Percentiles rank a stretch among this genome's conserved stretches.
phyloP scores from a whole-genome alignment of 1,140 invertebrate species.

The Drosophila bocqueti region DNA sequence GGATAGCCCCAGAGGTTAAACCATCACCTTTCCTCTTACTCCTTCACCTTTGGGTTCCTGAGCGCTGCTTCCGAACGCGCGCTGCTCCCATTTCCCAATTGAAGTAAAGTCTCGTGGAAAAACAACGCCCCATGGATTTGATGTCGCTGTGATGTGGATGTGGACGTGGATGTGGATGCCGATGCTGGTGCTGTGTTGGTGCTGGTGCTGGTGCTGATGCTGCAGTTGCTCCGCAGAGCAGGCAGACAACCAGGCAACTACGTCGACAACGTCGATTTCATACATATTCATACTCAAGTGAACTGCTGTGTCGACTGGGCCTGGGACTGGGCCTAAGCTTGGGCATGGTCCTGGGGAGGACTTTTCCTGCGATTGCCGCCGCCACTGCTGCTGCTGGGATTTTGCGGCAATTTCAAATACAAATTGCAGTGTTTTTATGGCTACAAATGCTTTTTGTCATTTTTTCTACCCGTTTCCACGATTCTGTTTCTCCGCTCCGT shows the following conservation, averaged over 20 bases:
- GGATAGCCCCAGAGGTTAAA: conserved; percentile 19
- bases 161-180: conserved; percentile 2
- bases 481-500: conserved; percentile 1
- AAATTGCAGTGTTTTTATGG: conserved; percentile 82
- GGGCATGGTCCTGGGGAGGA: conserved; percentile 25
- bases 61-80: conserved; percentile 41
- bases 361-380: conserved; percentile 41
- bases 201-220: conserved; percentile 33
- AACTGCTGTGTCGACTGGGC: conserved; percentile 52
- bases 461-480: conserved; percentile 37
- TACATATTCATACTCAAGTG: conserved; percentile 73
- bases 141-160: conserved; percentile 21
- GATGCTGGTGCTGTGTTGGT: not conserved
- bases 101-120: conserved; percentile 53
- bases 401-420: conserved; percentile 83
- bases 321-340: conserved; percentile 18
- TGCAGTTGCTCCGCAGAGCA: conserved; percentile 47
- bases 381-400: conserved; percentile 66
- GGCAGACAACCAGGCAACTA: conserved; percentile 27
- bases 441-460: conserved; percentile 78
- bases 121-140: conserved; percentile 70
- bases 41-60: conserved; percentile 32
- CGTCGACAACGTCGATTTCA: conserved; percentile 63
- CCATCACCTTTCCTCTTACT: not conserved
- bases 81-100: conserved; percentile 39